A percentile compares a stretch with the other conserved stretches of the same genome.
Evolutionary conservation across 2,888 invertebrate species (phyloP).

Genomic region (Microchrysa polita): DNA sequence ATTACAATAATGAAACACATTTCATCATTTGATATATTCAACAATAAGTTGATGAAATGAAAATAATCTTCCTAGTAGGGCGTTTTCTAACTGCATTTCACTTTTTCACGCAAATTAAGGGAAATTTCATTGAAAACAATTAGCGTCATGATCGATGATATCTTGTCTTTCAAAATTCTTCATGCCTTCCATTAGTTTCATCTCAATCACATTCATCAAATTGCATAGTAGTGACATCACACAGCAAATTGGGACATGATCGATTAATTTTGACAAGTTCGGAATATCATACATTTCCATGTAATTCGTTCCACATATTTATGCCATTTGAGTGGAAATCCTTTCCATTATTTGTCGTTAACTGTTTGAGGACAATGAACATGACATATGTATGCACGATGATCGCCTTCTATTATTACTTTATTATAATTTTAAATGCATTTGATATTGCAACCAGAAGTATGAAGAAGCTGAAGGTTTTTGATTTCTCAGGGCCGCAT

Average conservation of each 20-base stretch:
- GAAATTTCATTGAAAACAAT: constrained; percentile 19
- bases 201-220: too few relatives aligned
- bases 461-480: too few relatives aligned
- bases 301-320: constrained; percentile 50
- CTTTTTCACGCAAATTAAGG: constrained; percentile 39
- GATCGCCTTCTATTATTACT: too few relatives aligned
- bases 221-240: too few relatives aligned
- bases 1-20: not conserved
- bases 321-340: constrained; percentile 40
- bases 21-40: not conserved
- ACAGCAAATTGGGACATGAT: constrained; percentile 36
- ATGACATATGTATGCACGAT: too few relatives aligned
- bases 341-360: too few relatives aligned
- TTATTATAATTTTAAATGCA: too few relatives aligned
- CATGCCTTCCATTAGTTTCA: too few relatives aligned
- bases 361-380: too few relatives aligned
- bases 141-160: constrained; percentile 35
- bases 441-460: too few relatives aligned
- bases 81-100: constrained; percentile 10
- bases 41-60: not conserved
- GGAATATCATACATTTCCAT: constrained; percentile 20
- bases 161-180: not conserved
- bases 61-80: not conserved
- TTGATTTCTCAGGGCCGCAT: too few relatives aligned
- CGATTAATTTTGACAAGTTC: constrained; percentile 46